These are phyloP conservation scores for Hippoglossus hippoglossus DNA, from an alignment of 2,797 vertebrate genomes.

Conservation along the genomic window DNA sequence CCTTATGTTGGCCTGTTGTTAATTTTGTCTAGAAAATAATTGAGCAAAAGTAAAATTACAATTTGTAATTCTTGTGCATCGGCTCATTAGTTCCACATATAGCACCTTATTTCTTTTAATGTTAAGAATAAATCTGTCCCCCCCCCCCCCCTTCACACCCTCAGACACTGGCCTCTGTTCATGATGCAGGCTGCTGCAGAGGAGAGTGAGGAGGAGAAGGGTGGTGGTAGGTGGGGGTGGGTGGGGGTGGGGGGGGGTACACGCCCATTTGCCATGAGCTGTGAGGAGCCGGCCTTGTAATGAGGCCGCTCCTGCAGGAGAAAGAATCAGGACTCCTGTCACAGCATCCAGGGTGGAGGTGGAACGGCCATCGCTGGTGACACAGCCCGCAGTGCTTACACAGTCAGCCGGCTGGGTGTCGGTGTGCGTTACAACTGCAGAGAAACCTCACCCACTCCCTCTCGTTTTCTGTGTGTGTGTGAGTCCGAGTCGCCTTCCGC, in stretches of 20 bases:
- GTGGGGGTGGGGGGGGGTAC: conserved; percentile 14
- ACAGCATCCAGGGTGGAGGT: conserved; percentile 51
- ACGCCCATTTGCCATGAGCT: conserved; percentile 76
- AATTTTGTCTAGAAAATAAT: background rate
- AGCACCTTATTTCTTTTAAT: background rate
- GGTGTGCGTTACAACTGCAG: conserved; percentile 67
- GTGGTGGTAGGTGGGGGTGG: conserved; percentile 12
- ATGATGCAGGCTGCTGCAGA: conserved; percentile 71
- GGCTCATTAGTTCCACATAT: background rate
- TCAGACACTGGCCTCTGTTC: conserved; percentile 36
- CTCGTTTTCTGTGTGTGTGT: conserved; percentile 6
- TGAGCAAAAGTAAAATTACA: background rate
- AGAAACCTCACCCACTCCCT: conserved; percentile 48
- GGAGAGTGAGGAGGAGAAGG: conserved; percentile 33
- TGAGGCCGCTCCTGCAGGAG: conserved; percentile 25
- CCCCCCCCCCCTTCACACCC: conserved; percentile 14
- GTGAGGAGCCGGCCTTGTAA: conserved; percentile 47
- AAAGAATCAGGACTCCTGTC: conserved; percentile 39
- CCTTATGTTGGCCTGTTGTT: background rate
- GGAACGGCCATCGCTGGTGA: conserved; percentile 26
- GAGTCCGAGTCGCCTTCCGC: conserved; percentile 56
- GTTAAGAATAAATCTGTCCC: background rate
- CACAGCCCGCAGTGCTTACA: conserved; percentile 13
- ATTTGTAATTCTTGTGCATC: background rate
- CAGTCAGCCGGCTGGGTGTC: conserved; percentile 49